Evolutionary conservation across 2,113 vertebrate species (phyloP).

Genomic region (Martes martes): DNA sequence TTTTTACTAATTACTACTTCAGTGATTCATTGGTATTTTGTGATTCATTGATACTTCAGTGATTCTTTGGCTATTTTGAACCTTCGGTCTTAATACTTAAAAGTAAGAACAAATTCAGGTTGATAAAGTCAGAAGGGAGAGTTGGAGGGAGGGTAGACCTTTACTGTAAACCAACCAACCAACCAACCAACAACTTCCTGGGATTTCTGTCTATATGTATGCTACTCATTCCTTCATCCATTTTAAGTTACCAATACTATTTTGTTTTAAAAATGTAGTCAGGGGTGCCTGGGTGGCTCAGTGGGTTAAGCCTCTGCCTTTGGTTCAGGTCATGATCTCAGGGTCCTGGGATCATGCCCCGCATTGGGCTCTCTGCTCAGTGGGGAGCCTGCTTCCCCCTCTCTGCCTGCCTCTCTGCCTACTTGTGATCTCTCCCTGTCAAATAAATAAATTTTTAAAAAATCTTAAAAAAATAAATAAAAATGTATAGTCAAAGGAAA

Average conservation of each 20-base stretch:
- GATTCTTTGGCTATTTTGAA: not conserved
- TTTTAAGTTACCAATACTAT: not conserved
- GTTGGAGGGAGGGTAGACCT: rapidly evolving
- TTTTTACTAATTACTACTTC: not conserved
- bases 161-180: not conserved
- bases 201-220: not conserved
- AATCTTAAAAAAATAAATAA: not conserved
- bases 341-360: no score
- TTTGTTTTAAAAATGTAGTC: not conserved
- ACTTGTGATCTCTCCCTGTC: no score
- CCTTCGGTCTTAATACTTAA: not conserved
- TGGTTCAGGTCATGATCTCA: no score
- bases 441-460: no score
- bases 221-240: not conserved
- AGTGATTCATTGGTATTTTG: not conserved
- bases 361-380: no score
- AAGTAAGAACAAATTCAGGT: not conserved
- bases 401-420: no score
- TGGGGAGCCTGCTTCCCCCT: no score
- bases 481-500: not conserved
- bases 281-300: no score
- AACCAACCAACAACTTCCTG: not conserved
- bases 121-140: not conserved
- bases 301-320: no score
- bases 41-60: not conserved